Base-by-base conservation (phyloP, 2,797 vertebrate species). In the Aulostomus chinensis region DNA sequence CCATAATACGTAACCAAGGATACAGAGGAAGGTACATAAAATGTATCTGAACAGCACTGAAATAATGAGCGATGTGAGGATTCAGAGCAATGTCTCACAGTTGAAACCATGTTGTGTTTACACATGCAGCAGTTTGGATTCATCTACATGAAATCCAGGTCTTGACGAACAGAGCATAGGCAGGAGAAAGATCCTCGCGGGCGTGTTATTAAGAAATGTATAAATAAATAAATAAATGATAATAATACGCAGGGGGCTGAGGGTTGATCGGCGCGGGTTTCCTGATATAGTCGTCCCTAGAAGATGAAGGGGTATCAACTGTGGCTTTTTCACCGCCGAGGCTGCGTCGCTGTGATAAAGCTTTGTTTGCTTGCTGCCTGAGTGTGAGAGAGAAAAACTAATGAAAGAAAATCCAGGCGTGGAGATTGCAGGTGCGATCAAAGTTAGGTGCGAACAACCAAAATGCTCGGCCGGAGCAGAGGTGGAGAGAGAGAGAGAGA, bases 161-260 rank as follows among this genome's bases (percentile, higher is more conserved):
- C 25, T 35, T 43, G 21, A 33, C 47, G 54, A 60, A 59, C 45
- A 41, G 28, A 41, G 54, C 59, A 59, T 11, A 48, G 9, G 26
- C 3, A 1, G 15, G 48, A 35, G 36, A 11, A 47, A 64, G 13
- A 32, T 53, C 45, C 42, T 38, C n/a, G n/a, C n/a, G n/a, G n/a
- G n/a, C n/a, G 40, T 35, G 67, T 71, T 77, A 77, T 84, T 71
- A 61, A 67, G 56, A 57, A 68, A 66, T 58, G 53, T 52, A 48
- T n/a, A 63, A 67, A 83, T 62, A 62, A 79, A 79, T 64, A n/a
- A n/a, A n/a, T n/a, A n/a, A n/a, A n/a, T n/a, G n/a, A n/a, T n/a
- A 74, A 84, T 73, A 42, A 67, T 80, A 26, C 10, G 37, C 33
- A 12, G 25, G 35, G 29, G 31, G 41, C 35, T 36, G 33, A 34